Percentiles rank a stretch among this genome's conserved stretches.
phyloP scores from a whole-genome alignment of 2,113 vertebrate genomes.

The Trachemys scripta region DNA sequence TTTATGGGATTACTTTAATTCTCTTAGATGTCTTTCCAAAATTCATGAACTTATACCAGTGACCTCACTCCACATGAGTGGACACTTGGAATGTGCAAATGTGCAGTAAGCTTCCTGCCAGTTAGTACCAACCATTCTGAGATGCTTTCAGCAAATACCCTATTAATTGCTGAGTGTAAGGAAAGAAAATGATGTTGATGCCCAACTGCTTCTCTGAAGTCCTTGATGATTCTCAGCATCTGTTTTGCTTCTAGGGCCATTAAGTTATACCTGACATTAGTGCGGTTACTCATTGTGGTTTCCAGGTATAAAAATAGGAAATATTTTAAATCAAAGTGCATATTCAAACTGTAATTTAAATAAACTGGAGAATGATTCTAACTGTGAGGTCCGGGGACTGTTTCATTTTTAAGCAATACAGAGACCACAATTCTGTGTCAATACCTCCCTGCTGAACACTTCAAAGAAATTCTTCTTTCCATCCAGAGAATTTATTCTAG shows the following conservation, averaged over 20 bases:
- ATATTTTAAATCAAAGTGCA: slow-evolving; percentile 3
- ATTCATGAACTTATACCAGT: background rate
- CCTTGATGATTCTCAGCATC: slow-evolving; percentile 9
- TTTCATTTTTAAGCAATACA: slow-evolving; percentile 23
- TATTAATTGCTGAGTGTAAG: background rate
- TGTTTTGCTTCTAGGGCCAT: slow-evolving; percentile 8
- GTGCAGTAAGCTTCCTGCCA: slow-evolving; percentile 48
- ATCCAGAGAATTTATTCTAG: slow-evolving; percentile 11
- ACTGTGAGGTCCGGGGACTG: background rate
- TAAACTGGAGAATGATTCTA: background rate
- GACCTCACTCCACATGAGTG: slow-evolving; percentile 57
- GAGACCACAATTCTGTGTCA: slow-evolving; percentile 28
- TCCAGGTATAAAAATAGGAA: slow-evolving; percentile 42
- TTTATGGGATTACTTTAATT: slow-evolving; percentile 40
- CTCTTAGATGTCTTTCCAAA: slow-evolving; percentile 65
- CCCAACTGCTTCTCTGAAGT: slow-evolving; percentile 33
- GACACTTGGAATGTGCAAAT: slow-evolving; percentile 39
- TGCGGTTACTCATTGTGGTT: slow-evolving; percentile 31
- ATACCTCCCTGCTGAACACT: slow-evolving; percentile 47
- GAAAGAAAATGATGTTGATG: background rate
- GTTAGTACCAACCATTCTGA: background rate
- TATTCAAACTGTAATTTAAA: background rate
- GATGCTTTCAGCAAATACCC: background rate
- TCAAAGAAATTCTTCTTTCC: slow-evolving; percentile 12
- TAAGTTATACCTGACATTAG: slow-evolving; percentile 30